Percentiles rank a stretch among this genome's conserved stretches.
phyloP scores from a whole-genome alignment of 2,797 vertebrate species.

The Vipera ursinii region DNA sequence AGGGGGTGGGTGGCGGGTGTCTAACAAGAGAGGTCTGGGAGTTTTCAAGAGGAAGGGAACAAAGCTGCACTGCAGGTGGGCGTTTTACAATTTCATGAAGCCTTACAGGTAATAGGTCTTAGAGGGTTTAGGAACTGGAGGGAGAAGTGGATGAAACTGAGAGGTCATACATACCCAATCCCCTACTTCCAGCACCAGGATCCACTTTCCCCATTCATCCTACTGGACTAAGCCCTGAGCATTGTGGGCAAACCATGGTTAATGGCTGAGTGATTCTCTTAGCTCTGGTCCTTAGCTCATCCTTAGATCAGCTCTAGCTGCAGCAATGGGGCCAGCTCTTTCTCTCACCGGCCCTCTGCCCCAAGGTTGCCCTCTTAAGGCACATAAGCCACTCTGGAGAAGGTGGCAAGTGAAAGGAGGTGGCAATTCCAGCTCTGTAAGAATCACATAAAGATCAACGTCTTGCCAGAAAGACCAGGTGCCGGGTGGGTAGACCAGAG shows the following conservation, averaged over 20 bases:
- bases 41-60: neutral
- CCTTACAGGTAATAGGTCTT: neutral
- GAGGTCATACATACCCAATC: no score
- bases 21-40: neutral
- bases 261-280: neutral
- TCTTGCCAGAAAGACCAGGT: no score
- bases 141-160: neutral
- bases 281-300: neutral
- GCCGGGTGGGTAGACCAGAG: no score
- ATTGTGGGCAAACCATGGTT: neutral
- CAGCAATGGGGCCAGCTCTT: neutral
- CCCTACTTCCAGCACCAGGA: neutral
- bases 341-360: neutral
- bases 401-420: neutral
- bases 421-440: no score
- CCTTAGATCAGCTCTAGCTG: neutral
- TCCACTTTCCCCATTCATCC: neutral
- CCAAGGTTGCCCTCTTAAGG: neutral
- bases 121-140: neutral
- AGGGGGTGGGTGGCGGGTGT: neutral
- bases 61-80: neutral
- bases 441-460: no score
- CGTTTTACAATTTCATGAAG: neutral
- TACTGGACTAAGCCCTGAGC: no score
- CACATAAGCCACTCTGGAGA: neutral